Evolutionary conservation across 2,113 vertebrate genomes (phyloP), one percentile per base, ranked within the genome.

Genomic region (Mastomys natalensis): DNA sequence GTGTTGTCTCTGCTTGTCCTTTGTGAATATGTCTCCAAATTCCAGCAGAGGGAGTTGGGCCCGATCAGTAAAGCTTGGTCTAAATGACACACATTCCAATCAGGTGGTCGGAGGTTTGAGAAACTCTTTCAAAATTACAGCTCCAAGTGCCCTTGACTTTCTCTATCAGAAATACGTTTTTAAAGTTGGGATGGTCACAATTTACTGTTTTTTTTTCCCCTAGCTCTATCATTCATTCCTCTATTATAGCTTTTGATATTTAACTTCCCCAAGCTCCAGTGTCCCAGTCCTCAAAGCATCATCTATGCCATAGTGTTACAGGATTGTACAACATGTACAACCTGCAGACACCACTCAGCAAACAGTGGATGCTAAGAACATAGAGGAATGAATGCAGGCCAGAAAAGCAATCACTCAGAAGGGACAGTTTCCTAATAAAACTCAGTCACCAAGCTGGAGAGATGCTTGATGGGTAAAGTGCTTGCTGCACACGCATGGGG

Each of bases 181-280:
- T 87, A 76, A 72, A 58, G 53, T 51, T 62, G 55, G 94, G 77
- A 91, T 51, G 74, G 48, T 6, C 82, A 91, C 87, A 24, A 48
- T 81, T 53, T 60, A 22, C 31, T 26, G 5, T 60, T 60, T 29
- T 62, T 34, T 19, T 16, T 24, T 84, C n/a, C n/a, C n/a, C 76
- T 43, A 43, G 31, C 93, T 73, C 89, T 78, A 87, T 12, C 53
- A 62, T 43, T 89, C 74, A 74, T 82, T 72, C 29, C 34, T 37
- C 68, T 66, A 15, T 5, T 34, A 48, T 77, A 40, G 48, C 55
- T 29, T 85, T 12, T 6, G 37, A 21, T 40, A 72, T 72, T 87
- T 74, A 86, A 84, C 11, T 74, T 95, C 68, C 72, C 72, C 58
- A 73, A 78, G 89, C 34, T 53, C 74, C 31, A 85, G 2, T 48